Evolutionary conservation across 2,888 invertebrate species (phyloP).

Genomic region (Pycnomerus fuliginosus): DNA sequence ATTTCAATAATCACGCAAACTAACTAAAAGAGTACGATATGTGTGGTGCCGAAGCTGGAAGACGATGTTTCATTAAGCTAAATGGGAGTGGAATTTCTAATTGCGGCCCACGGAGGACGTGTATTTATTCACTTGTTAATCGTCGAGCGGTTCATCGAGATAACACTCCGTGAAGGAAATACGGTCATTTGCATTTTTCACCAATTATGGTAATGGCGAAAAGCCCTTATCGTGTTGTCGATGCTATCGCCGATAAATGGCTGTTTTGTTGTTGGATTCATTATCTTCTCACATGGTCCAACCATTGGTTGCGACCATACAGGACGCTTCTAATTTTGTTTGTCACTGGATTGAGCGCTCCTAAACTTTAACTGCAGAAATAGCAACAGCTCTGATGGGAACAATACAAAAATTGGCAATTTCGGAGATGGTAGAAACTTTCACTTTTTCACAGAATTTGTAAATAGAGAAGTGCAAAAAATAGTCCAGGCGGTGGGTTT

Average conservation of each 20-base stretch:
- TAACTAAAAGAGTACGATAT: slow-evolving; percentile 18
- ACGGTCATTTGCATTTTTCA: slow-evolving; percentile 21
- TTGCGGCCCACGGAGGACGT: slow-evolving; percentile 22
- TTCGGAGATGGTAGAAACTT: too few species aligned
- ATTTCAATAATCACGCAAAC: slow-evolving; percentile 39
- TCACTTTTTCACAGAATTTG: too few species aligned
- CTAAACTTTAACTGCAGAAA: too few species aligned
- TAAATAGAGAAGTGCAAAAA: too few species aligned
- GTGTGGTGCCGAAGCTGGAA: slow-evolving; percentile 19
- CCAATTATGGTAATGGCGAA: slow-evolving; percentile 21
- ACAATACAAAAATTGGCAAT: too few species aligned
- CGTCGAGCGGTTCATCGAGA: slow-evolving; percentile 17
- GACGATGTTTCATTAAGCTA: slow-evolving; percentile 32
- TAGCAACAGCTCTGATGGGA: too few species aligned
- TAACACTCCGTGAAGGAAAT: slow-evolving; percentile 10
- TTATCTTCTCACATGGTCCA: too few species aligned
- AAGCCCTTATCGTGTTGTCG: slow-evolving; percentile 14
- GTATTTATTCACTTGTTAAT: slow-evolving; percentile 23
- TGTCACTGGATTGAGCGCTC: too few species aligned
- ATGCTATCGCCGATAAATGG: slow-evolving; percentile 17
- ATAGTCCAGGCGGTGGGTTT: too few species aligned
- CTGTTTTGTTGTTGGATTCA: too few species aligned
- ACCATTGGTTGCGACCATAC: too few species aligned
- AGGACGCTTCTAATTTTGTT: too few species aligned
- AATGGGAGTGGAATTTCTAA: slow-evolving; percentile 33